Evolutionary conservation across 1,140 invertebrate species (phyloP).

Genomic region (Drosophila trapezifrons): DNA sequence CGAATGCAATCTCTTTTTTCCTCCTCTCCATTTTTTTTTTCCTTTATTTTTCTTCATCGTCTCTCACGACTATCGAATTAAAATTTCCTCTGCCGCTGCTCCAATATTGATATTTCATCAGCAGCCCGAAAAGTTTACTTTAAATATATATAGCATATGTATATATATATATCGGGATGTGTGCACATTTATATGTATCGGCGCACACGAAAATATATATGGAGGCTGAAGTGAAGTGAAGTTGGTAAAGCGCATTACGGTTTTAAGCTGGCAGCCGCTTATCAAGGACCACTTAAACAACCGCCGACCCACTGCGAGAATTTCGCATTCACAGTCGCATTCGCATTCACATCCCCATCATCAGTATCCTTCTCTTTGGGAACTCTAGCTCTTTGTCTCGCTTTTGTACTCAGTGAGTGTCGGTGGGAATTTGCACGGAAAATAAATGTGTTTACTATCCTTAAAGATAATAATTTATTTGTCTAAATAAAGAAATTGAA

Average conservation of each 20-base stretch:
- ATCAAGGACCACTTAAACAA: slow-evolving; percentile 76
- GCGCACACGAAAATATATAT: slow-evolving; percentile 9
- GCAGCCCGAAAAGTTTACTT: slow-evolving; percentile 46
- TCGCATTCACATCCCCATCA: slow-evolving; percentile 31
- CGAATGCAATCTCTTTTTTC: slow-evolving; percentile 32
- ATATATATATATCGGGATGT: slow-evolving; percentile 1
- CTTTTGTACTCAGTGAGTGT: slow-evolving; percentile 17
- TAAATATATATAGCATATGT: slow-evolving; percentile 27
- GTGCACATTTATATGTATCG: slow-evolving; percentile 8
- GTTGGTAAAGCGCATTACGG: slow-evolving; percentile 71
- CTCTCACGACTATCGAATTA: slow-evolving; percentile 70
- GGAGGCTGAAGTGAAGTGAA: slow-evolving; percentile 30
- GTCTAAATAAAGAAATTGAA: too few species aligned
- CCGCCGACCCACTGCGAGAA: slow-evolving; percentile 53
- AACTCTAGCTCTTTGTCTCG: slow-evolving; percentile 1
- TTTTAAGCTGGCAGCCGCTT: slow-evolving; percentile 70
- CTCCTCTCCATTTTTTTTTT: background rate
- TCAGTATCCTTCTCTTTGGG: slow-evolving; percentile 17
- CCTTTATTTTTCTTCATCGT: slow-evolving; percentile 6
- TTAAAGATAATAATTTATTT: fast-evolving
- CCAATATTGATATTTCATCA: slow-evolving; percentile 74
- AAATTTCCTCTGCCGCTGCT: slow-evolving; percentile 49
- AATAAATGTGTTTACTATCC: background rate
- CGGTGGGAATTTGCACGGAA: slow-evolving; percentile 21
- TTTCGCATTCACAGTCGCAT: slow-evolving; percentile 30